Base-by-base conservation (phyloP, 2,113 vertebrate genomes). In the Oenanthe melanoleuca region DNA sequence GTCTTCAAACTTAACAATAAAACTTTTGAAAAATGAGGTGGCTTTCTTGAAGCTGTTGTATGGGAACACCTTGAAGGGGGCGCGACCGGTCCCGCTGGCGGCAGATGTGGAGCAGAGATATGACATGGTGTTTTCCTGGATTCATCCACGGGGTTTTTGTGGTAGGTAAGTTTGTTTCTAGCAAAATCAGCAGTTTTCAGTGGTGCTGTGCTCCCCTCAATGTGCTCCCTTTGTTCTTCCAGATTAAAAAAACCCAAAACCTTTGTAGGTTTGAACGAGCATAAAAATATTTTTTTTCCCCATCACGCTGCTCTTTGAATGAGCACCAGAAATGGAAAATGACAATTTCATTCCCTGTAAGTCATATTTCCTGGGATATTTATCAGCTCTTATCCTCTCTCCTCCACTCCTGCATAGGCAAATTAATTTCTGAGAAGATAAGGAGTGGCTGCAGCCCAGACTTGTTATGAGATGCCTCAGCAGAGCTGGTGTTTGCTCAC, bases 1-100 rank as follows among this genome's bases (percentile, higher is more conserved):
- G 97, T 98, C 98, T 98, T 98, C 96, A 98, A 98, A 97, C 96
- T 98, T 98, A 98, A 95, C 98, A 98, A 98, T 98, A 98, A 98
- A 98, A 98, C 95, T 97, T 98, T 98, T 97, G 95, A 98, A 98
- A 98, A 97, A 97, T 92, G 66, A 92, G 73, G 72, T 67, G 55
- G 61, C 84, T 96, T 55, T 95, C 61, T 96, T 89, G 73, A 84
- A 95, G 95, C 71, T 59, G 65, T 95, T 96, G 4, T 85, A 56
- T 96, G 95, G 86, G 89, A 96, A 60, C 45, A 67, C 50, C 92
- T 96, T 89, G 42, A 92, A 95, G 80, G 74, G 82, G 52, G n/a
- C 66, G 61, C 22, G 71, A 26, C 56, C 80, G 73, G 65, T 89
- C 80, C 96, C 78, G 65, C 72, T 92, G 44, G 34, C 3, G n/a